Evolutionary conservation across 1,140 invertebrate species (phyloP).

Genomic region (Drosophila dunni): DNA sequence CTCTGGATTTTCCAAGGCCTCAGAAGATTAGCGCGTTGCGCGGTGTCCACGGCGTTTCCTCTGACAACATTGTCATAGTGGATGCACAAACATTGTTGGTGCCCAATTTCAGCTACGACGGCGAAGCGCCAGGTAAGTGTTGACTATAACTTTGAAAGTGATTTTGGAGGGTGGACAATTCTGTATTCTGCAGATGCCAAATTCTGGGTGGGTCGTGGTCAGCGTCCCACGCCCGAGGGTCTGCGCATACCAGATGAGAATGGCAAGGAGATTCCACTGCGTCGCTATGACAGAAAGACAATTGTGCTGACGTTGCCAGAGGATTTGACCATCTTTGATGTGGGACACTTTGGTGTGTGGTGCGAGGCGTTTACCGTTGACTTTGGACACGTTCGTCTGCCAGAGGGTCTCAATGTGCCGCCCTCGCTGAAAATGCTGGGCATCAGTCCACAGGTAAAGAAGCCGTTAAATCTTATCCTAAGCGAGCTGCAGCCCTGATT

Average conservation of each 20-base stretch:
- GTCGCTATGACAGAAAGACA: conserved; percentile 92
- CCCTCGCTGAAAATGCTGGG: conserved; percentile 97
- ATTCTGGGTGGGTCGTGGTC: conserved; percentile 94
- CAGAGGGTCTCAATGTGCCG: conserved; percentile 91
- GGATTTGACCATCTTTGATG: conserved; percentile 92
- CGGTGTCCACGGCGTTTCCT: conserved; percentile 93
- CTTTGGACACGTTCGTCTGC: conserved; percentile 94
- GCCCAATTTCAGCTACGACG: conserved; percentile 94
- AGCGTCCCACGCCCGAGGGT: conserved; percentile 91
- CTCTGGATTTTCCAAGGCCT: conserved; percentile 92
- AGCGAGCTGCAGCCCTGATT: conserved; percentile 73
- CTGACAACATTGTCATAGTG: conserved; percentile 93
- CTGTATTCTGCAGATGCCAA: conserved; percentile 89
- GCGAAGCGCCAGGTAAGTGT: conserved; percentile 92
- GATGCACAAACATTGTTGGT: conserved; percentile 95
- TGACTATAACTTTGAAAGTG: neutral
- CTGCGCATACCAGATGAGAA: conserved; percentile 95
- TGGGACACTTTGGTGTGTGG: conserved; percentile 94
- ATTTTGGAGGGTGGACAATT: conserved; percentile 19
- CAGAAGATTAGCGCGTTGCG: conserved; percentile 91
- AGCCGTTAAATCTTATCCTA: conserved; percentile 69
- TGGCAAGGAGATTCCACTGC: conserved; percentile 91
- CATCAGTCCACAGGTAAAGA: conserved; percentile 94
- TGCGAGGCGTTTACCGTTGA: conserved; percentile 95
- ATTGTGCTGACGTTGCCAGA: conserved; percentile 94